Conservation (phyloP, 2,797 vertebrate genomes). For the Cephalopachus bancanus region DNA sequence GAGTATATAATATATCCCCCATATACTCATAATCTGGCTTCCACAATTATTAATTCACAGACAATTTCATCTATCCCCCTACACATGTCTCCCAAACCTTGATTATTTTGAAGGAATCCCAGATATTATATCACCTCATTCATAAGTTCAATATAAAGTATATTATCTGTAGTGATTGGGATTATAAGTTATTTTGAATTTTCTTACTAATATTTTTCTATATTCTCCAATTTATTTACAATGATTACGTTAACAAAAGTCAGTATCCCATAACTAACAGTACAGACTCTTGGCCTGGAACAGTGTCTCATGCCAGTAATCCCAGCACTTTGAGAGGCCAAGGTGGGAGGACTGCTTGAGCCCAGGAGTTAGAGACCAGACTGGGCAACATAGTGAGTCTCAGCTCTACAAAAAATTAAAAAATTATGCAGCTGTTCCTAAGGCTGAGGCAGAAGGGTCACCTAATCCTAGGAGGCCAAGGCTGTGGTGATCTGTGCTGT, state of each 20-base stretch:
- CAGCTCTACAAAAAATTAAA: background rate
- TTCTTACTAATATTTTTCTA: background rate
- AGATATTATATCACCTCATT: background rate
- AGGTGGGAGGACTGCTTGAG: background rate
- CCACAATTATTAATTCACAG: background rate
- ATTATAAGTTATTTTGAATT: background rate
- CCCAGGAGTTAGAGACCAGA: background rate
- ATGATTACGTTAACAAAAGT: constrained; percentile 16
- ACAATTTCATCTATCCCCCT: background rate
- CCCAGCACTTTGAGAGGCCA: background rate
- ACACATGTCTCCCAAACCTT: background rate
- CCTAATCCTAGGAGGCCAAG: background rate
- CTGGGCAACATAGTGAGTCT: background rate
- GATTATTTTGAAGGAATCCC: constrained; percentile 3
- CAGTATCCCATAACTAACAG: constrained; percentile 18
- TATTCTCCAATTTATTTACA: background rate
- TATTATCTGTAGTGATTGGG: background rate
- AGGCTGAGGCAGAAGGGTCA: background rate
- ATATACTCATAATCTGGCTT: background rate
- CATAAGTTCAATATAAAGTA: background rate
- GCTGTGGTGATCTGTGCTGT: background rate
- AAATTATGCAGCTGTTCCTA: background rate
- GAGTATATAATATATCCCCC: background rate
- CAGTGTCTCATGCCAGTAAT: background rate
- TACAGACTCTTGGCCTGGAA: background rate